phyloP scores from a whole-genome alignment of 2,113 vertebrate species.

The Tichodroma muraria region DNA sequence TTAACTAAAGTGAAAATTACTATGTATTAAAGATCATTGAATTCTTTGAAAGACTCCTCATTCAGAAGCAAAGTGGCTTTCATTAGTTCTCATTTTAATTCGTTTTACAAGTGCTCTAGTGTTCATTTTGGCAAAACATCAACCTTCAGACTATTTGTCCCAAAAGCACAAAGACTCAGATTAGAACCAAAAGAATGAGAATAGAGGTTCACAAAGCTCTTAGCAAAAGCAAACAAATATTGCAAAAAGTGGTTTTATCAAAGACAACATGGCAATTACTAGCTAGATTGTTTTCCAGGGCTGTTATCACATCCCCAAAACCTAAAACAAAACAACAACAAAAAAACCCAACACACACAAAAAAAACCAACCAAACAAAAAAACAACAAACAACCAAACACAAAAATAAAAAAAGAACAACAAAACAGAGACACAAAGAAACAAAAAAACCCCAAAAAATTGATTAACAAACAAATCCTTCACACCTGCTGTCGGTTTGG shows the following conservation, averaged over 20 bases:
- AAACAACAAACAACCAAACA: too few species aligned
- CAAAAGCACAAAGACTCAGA: constrained; percentile 45
- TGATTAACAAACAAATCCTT: not conserved
- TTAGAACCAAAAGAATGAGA: constrained; percentile 18
- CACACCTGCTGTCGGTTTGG: not conserved
- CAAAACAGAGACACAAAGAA: not conserved
- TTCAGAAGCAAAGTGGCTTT: constrained; percentile 38
- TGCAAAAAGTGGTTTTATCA: constrained; percentile 46
- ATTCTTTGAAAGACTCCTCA: constrained; percentile 37
- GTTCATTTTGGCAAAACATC: constrained; percentile 43
- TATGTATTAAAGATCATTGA: constrained; percentile 40
- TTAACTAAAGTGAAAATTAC: constrained; percentile 44
- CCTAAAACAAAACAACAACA: not conserved
- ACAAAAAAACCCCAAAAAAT: not conserved
- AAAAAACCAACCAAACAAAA: too few species aligned
- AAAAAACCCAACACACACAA: not conserved
- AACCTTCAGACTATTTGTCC: constrained; percentile 35
- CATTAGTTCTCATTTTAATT: constrained; percentile 35
- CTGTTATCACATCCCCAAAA: not conserved
- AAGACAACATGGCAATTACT: not conserved
- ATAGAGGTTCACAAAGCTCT: constrained; percentile 15
- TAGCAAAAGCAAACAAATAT: not conserved
- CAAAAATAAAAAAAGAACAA: too few species aligned
- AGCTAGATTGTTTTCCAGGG: constrained; percentile 32
- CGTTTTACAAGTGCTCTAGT: not conserved